phyloP scores from a whole-genome alignment of 2,113 vertebrate species.

The Columba livia region DNA sequence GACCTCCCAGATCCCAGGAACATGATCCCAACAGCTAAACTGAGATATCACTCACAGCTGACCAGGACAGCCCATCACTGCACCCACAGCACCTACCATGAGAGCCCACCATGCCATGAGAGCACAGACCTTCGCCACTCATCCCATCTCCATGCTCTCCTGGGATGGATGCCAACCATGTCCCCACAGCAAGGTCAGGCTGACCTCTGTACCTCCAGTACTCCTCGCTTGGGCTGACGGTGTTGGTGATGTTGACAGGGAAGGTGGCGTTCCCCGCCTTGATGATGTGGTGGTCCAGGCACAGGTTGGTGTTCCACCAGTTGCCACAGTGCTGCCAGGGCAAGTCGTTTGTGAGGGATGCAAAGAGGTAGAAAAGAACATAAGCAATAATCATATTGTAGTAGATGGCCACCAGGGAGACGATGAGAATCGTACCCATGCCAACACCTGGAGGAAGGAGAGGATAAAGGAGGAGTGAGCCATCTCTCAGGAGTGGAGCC shows the following conservation, averaged over 20 bases:
- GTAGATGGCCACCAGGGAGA: conserved; percentile 84
- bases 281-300: conserved; percentile 76
- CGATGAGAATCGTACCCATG: conserved; percentile 82
- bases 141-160: not conserved
- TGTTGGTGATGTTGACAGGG: conserved; percentile 75
- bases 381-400: conserved; percentile 89
- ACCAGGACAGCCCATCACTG: not conserved
- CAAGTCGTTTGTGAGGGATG: conserved; percentile 81
- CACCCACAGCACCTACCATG: rapidly evolving
- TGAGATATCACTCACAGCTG: not conserved
- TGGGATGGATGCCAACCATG: rapidly evolving
- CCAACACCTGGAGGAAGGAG: conserved; percentile 74
- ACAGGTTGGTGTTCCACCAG: conserved; percentile 83
- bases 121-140: not conserved
- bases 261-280: conserved; percentile 58
- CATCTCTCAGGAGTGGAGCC: not conserved
- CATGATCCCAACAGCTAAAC: not conserved
- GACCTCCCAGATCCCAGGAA: not conserved
- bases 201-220: conserved; percentile 78
- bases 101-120: not conserved
- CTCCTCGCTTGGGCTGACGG: conserved; percentile 83
- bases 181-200: rapidly evolving
- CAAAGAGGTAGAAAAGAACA: conserved; percentile 87
- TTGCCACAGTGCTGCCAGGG: conserved; percentile 83
- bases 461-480: conserved; percentile 50